Evolutionary conservation across 2,888 invertebrate species (phyloP).

Genomic region (Oscheius myriophilus): DNA sequence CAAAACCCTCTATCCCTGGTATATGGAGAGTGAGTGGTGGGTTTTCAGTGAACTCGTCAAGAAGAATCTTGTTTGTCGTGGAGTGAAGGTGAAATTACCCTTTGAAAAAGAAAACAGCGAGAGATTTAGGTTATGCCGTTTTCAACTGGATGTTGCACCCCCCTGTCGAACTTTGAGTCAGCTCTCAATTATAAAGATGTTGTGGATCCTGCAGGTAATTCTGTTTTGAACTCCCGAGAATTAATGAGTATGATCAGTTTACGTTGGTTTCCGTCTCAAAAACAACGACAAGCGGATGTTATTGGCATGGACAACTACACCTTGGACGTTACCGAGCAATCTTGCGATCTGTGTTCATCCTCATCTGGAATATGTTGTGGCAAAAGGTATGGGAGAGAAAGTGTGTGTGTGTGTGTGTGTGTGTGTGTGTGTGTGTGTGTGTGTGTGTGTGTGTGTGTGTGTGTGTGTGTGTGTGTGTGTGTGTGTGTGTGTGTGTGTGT

Average conservation of each 20-base stretch:
- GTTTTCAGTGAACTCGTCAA: constrained; percentile 92
- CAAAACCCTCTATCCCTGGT: constrained; percentile 96
- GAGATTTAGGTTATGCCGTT: constrained; percentile 86
- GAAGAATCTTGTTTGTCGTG: constrained; percentile 94
- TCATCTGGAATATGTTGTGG: constrained; percentile 79
- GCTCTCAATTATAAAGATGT: constrained; percentile 99
- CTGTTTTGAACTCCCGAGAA: background rate
- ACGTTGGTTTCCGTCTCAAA: constrained; percentile 85
- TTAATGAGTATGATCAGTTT: constrained; percentile 75
- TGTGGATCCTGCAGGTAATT: constrained; percentile 84
- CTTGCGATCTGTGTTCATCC: constrained; percentile 92
- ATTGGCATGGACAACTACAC: constrained; percentile 98
- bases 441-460: no score
- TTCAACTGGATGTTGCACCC: constrained; percentile 95
- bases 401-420: constrained; percentile 1
- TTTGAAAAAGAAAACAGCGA: no score
- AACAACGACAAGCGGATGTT: constrained; percentile 76
- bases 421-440: background rate
- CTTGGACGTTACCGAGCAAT: constrained; percentile 98
- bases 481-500: no score
- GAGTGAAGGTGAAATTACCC: constrained; percentile 82
- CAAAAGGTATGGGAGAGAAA: constrained; percentile 43
- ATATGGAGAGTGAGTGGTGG: constrained; percentile 99
- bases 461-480: no score
- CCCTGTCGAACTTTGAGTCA: constrained; percentile 98